Conservation (phyloP, 1,140 invertebrate genomes). For the Triops longicaudatus region DNA sequence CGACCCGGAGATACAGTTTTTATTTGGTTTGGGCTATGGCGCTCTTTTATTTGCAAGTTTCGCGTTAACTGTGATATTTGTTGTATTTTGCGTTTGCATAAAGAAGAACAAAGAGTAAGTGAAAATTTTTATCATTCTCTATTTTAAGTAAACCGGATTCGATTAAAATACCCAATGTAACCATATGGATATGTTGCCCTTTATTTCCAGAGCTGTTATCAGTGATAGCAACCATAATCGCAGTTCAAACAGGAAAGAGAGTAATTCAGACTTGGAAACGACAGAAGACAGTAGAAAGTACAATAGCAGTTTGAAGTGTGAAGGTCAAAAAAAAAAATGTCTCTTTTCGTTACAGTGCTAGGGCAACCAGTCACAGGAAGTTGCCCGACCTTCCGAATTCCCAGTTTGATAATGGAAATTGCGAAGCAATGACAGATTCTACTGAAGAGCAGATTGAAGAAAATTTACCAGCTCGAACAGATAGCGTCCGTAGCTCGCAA, state of each 20-base stretch:
- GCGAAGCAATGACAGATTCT: neutral
- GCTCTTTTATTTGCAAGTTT: slow-evolving; percentile 2
- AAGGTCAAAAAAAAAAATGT: neutral
- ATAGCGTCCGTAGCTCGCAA: slow-evolving; percentile 20
- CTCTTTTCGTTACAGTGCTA: neutral
- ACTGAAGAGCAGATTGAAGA: slow-evolving; percentile 2
- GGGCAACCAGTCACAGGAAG: slow-evolving; percentile 23
- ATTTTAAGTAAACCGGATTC: neutral
- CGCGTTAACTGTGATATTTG: neutral
- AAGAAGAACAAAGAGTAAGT: neutral
- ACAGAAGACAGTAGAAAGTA: neutral
- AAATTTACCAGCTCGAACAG: neutral
- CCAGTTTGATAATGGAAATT: neutral
- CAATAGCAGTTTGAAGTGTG: neutral
- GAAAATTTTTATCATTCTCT: neutral
- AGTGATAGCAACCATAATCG: slow-evolving; percentile 1
- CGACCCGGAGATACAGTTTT: neutral
- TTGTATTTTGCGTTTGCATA: slow-evolving; percentile 11
- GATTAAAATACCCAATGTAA: neutral
- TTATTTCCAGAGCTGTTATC: neutral
- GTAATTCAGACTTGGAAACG: neutral
- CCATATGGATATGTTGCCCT: neutral
- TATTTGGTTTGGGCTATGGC: slow-evolving; percentile 2
- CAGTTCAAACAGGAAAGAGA: neutral
- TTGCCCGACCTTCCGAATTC: slow-evolving; percentile 22